These are phyloP conservation scores for Capricornis sumatraensis DNA, from an alignment of 2,113 vertebrate species.

Conservation along the genomic window DNA sequence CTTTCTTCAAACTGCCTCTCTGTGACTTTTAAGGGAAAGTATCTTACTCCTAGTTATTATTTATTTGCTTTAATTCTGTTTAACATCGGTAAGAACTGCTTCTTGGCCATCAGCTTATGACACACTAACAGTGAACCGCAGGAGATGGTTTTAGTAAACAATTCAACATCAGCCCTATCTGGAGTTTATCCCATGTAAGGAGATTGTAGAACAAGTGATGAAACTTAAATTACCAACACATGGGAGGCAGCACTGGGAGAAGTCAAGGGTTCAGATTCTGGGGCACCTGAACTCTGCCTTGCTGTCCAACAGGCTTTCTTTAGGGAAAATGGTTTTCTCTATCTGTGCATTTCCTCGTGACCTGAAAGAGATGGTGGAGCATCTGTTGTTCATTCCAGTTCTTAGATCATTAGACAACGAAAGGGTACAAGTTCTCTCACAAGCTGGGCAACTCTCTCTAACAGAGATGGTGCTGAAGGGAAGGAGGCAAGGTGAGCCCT, in stretches of 20 bases:
- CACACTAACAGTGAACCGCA: background rate
- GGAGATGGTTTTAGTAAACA: constrained; percentile 9
- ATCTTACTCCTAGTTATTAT: background rate
- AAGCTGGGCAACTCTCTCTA: background rate
- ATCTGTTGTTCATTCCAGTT: constrained; percentile 5
- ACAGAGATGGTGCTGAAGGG: background rate
- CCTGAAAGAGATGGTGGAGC: background rate
- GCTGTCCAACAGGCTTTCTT: background rate
- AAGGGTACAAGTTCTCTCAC: background rate
- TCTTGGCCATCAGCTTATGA: background rate
- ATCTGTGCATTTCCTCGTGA: background rate
- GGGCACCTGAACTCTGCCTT: background rate
- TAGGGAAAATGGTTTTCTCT: background rate
- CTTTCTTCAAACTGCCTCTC: background rate
- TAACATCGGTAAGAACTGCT: background rate
- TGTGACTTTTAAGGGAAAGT: background rate
- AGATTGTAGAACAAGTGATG: background rate
- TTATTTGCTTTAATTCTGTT: constrained; percentile 41
- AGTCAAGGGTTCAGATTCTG: background rate
- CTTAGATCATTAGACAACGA: background rate
- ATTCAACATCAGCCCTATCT: background rate
- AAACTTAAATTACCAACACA: background rate
- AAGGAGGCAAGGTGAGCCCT: background rate
- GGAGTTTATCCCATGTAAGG: constrained; percentile 17
- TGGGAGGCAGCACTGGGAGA: background rate